These are phyloP conservation scores for Hirtodrosophila trivittata DNA, from an alignment of 2,888 invertebrate genomes.

Conservation along the genomic window DNA sequence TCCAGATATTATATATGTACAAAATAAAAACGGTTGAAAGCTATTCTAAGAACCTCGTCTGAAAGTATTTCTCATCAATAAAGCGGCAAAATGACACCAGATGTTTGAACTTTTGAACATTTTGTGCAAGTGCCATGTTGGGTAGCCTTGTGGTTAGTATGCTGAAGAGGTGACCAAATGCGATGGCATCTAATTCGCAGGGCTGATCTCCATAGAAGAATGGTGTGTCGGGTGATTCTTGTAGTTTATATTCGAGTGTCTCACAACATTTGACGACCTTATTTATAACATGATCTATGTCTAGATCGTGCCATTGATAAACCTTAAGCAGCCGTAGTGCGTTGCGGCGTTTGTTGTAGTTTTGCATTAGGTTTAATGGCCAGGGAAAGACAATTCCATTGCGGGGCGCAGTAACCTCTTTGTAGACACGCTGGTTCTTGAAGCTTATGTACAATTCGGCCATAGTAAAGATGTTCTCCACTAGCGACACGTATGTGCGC, in stretches of 20 bases:
- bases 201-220: slow-evolving; percentile 93
- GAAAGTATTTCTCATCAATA: slow-evolving; percentile 92
- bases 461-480: slow-evolving; percentile 94
- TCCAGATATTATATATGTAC: slow-evolving; percentile 15
- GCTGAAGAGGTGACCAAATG: slow-evolving; percentile 98
- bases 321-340: slow-evolving; percentile 90
- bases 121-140: slow-evolving; percentile 91
- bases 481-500: slow-evolving; percentile 95
- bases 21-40: slow-evolving; percentile 7
- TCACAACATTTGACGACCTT: slow-evolving; percentile 92
- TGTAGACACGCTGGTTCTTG: slow-evolving; percentile 91
- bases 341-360: slow-evolving; percentile 89
- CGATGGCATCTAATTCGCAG: slow-evolving; percentile 97
- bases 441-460: slow-evolving; percentile 95
- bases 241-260: slow-evolving; percentile 93
- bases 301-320: slow-evolving; percentile 92
- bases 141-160: slow-evolving; percentile 95
- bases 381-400: slow-evolving; percentile 96
- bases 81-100: slow-evolving; percentile 92
- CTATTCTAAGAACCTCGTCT: slow-evolving; percentile 57
- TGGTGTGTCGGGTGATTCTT: slow-evolving; percentile 87
- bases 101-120: slow-evolving; percentile 90
- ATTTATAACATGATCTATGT: slow-evolving; percentile 89
- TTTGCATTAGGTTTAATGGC: slow-evolving; percentile 94
- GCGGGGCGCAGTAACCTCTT: slow-evolving; percentile 91